Base-by-base conservation (phyloP, 2,888 invertebrate species). In the Ormyrus pomaceus region DNA sequence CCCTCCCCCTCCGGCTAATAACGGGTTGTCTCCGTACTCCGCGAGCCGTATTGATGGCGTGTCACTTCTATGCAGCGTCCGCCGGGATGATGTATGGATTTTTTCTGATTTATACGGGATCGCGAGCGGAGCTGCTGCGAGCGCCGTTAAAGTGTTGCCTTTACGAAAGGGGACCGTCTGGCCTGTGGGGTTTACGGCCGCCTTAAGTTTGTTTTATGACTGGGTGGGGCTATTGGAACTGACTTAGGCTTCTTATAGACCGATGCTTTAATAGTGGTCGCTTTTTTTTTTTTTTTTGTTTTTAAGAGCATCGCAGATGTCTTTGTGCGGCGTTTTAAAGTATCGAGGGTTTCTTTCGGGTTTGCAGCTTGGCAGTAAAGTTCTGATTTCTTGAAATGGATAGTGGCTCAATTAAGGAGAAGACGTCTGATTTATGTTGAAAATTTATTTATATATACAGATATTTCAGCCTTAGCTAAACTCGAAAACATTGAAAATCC, bases 61-160 rank as follows among this genome's bases (percentile, higher is more conserved):
- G 77, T 77, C 65, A 66, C 66, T 71, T 72, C 34, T 34, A 34
- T 34, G 34, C 34, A 34, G 34, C 34, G 48, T 71, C 65, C 10
- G 56, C 56, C 56, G 51, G 34, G 48, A 77, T 65, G 77, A 77
- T 70, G 64, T 77, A 77, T 70, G 64, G 61, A 70, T 70, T 70
- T 62, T 70, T 70, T 77, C 58, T 64, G 77, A 77, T 70, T 77
- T 77, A 77, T 34, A 34, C 58, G 70, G 50, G 64, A 53, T 51
- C 45, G 58, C 53, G 34, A 13, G 13, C 4, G 55, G n/a, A 66
- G 64, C 58, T 58, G 45, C 46, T 51, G 13, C 55, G 34, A 53
- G 55, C 34, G 56, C 70, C 58, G 77, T 70, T 71, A 77, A 77
- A 70, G 70, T 77, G 70, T 77, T 64, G 69, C 55, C 34, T 64